Conservation (phyloP, 2,113 vertebrate genomes). For the Hippocampus comes region DNA sequence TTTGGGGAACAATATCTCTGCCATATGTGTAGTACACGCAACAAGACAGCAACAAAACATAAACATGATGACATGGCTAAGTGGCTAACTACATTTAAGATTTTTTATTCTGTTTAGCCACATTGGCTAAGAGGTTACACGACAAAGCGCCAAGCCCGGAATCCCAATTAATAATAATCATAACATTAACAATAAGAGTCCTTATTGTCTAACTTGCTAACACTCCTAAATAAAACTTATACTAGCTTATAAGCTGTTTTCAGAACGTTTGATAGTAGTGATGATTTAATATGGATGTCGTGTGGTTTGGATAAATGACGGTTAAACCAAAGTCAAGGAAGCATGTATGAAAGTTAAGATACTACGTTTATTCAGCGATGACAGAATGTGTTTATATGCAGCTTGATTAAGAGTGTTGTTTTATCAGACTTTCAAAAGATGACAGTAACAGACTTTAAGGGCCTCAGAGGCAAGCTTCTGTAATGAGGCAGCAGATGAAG, state of each 20-base stretch:
- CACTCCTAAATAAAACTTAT: neutral
- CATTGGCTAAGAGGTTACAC: too few species aligned
- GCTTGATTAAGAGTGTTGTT: slow-evolving; percentile 35
- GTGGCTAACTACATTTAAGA: too few species aligned
- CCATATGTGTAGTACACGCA: too few species aligned
- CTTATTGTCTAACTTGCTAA: neutral
- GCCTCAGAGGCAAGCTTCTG: slow-evolving; percentile 51
- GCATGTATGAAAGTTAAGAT: neutral
- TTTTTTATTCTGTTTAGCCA: too few species aligned
- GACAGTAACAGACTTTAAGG: slow-evolving; percentile 41
- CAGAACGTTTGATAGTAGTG: neutral
- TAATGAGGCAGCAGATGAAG: slow-evolving; percentile 56
- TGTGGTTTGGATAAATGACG: neutral
- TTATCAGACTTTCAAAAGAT: slow-evolving; percentile 43
- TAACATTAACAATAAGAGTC: neutral
- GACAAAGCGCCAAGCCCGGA: too few species aligned
- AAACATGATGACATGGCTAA: too few species aligned
- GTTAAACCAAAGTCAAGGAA: neutral
- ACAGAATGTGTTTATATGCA: neutral
- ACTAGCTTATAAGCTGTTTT: neutral
- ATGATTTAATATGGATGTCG: neutral
- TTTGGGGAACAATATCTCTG: too few species aligned
- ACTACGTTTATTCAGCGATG: neutral
- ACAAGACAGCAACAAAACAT: too few species aligned
- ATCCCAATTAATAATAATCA: too few species aligned